Evolutionary conservation across 2,113 vertebrate species (phyloP), one percentile per base, ranked within the genome.

Genomic region (Leucoraja erinaceus): DNA sequence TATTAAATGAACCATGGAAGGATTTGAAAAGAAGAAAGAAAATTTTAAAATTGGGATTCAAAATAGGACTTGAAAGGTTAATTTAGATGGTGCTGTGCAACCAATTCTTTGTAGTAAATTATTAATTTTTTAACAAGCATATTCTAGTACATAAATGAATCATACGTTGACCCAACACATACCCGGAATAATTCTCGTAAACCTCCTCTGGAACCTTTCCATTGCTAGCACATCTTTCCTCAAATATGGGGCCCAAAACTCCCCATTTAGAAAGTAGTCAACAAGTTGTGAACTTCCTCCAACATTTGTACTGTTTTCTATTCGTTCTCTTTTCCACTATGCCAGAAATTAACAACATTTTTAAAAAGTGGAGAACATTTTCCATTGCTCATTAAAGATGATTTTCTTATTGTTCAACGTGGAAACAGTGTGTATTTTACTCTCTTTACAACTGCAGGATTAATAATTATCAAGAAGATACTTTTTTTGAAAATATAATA

Each of bases 301-400:
- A 61, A 11, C 81, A 61, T 9, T 86, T 81, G 61, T 86, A n/a
- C 61, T 86, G n/a, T 12, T 86, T 86, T 86, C 81, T 86, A 56
- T 86, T 86, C 28, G n/a, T 56, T 25, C 11, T 61, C n/a, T 14
- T 5, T 61, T n/a, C 59, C 22, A 84, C 54, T 28, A 5, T 22
- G 14, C 70, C 70, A 20, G 70, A 72, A 72, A 72, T 70, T 20
- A 72, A 22, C 16, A 72, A 72, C 70, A 72, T 72, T 72, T 72
- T 72, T 5, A 20, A 47, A 20, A 72, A 72, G 70, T 20, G 70
- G 18, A 72, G 18, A 72, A 22, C 18, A 72, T 5, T 72, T 72
- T 68, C 66, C 16, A 68, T 68, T 68, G 11, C 14, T 72, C 16
- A 72, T 20, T 22, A 72, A 22, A 72, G 14, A 72, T 72, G 3